Evolutionary conservation across 2,797 vertebrate species (phyloP).

Genomic region (Heliangelus exortis): DNA sequence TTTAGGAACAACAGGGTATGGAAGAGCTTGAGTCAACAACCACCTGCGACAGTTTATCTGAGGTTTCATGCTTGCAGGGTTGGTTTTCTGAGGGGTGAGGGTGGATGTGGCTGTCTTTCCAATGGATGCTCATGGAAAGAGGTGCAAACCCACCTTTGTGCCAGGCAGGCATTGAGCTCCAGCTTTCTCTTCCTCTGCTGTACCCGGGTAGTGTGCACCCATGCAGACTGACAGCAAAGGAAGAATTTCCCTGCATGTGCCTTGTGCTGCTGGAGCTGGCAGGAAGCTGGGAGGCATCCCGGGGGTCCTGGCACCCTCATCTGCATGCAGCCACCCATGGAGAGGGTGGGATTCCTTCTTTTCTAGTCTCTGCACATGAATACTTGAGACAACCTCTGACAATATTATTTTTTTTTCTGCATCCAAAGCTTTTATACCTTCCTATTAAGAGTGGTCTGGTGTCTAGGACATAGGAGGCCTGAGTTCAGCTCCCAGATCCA

Average conservation of each 20-base stretch:
- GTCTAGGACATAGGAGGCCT: background rate
- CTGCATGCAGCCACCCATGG: background rate
- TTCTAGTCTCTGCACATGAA: background rate
- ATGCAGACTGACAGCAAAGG: background rate
- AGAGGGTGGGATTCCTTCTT: background rate
- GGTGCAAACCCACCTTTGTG: background rate
- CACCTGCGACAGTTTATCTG: background rate
- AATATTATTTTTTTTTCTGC: background rate
- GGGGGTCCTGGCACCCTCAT: background rate
- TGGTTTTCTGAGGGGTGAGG: background rate
- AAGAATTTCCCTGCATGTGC: background rate
- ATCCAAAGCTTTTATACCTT: background rate
- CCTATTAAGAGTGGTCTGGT: background rate
- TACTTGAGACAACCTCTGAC: background rate
- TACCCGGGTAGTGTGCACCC: background rate
- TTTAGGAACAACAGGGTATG: background rate
- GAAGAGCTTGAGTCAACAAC: conserved; percentile 15
- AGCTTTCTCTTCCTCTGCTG: background rate
- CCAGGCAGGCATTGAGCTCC: background rate
- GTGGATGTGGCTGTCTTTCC: background rate
- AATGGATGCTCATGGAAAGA: background rate
- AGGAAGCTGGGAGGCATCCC: background rate
- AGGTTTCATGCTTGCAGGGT: conserved; percentile 5
- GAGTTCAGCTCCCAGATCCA: background rate
- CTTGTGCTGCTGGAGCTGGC: background rate